Evolutionary conservation across 1,140 invertebrate genomes (phyloP), one percentile per base, ranked within the genome.

Genomic region (Schlechtendalia chinensis): DNA sequence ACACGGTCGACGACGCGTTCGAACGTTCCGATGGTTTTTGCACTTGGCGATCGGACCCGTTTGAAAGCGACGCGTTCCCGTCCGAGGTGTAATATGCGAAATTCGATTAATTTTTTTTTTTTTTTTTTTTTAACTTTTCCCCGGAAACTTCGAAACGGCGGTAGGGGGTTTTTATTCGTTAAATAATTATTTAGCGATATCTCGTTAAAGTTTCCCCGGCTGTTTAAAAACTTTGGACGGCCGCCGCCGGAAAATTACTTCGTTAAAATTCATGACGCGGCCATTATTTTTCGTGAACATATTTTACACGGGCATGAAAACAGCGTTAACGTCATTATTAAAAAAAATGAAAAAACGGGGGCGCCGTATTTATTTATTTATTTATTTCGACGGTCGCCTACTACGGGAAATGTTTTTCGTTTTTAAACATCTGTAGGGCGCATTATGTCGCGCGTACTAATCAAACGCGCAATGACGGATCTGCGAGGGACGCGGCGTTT

Each of bases 241-340:
- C 47, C 29, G 16, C 29, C 27, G 69, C 50, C 8, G 16, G 24
- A 29, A 72, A 72, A 72, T 72, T 72, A 54, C 69, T 72, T 72
- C 50, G 69, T 72, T 72, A 72, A 72, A 72, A 72, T 72, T 72
- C 69, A 72, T 72, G 54, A 29, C 53, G 17, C 24, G 69, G 69
- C 17, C 69, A 72, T 72, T 72, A 72, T 72, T 72, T 72, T 72
- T 71, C 67, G 53, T 53, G 67, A 71, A 29, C 50, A 27, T 71
- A 71, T 71, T 72, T 47, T 29, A 10, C 8, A 11, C 47, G 12
- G 50, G 27, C 27, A 72, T 16, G 24, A 54, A 50, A 29, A 72
- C 17, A 29, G 24, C 24, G 54, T 54, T 72, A 72, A 72, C 69
- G 69, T 53, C 24, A 29, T 32, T 53, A 54, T 72, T 72, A 54